phyloP scores from a whole-genome alignment of 2,113 vertebrate species.

The Acrocephalus arundinaceus region DNA sequence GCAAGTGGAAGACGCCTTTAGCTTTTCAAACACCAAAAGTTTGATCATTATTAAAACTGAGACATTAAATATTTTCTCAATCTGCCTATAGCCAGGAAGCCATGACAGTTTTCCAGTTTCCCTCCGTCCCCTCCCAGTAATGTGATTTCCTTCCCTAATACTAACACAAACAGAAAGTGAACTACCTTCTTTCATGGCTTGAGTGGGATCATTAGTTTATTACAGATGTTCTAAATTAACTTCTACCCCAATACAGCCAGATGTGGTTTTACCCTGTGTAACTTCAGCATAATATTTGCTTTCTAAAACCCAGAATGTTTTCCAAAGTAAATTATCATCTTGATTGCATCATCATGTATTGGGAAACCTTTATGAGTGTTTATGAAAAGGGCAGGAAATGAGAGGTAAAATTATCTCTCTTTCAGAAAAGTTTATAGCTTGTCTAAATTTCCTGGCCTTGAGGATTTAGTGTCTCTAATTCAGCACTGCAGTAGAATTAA shows the following conservation, averaged over 20 bases:
- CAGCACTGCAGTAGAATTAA: not conserved
- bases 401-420: not conserved
- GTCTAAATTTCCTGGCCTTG: conserved; percentile 25
- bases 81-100: not conserved
- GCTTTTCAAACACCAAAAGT: not conserved
- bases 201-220: not conserved
- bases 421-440: conserved; percentile 10
- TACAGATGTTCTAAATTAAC: not conserved
- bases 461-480: not conserved
- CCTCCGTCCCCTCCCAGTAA: not conserved
- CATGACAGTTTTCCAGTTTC: not conserved
- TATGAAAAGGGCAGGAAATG: conserved; percentile 34
- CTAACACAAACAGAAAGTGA: not conserved
- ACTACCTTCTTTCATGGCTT: not conserved
- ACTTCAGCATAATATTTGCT: not conserved
- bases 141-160: not conserved
- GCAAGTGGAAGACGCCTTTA: not conserved
- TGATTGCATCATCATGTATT: not conserved
- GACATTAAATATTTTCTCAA: not conserved
- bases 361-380: not conserved
- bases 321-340: not conserved
- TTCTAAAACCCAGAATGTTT: not conserved
- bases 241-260: not conserved
- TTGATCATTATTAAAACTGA: not conserved
- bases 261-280: not conserved